Evolutionary conservation across 2,797 vertebrate species (phyloP).

Genomic region (Anabacerthia variegaticeps): DNA sequence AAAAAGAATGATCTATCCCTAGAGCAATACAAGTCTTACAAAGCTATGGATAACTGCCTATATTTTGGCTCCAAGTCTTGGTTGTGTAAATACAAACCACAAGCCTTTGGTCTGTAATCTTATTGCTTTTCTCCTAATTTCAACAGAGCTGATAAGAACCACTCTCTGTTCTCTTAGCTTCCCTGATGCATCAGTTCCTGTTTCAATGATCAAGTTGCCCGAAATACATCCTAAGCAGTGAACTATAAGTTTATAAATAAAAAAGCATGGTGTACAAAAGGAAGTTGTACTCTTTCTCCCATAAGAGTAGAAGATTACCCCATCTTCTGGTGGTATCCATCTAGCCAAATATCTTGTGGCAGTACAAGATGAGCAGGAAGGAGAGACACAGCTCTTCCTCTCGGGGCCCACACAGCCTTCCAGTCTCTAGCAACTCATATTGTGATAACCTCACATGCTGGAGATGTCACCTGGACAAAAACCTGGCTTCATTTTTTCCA

Average conservation of each 20-base stretch:
- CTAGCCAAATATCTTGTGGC: not conserved
- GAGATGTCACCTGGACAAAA: not conserved
- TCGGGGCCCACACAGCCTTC: not conserved
- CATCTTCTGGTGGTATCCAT: not conserved
- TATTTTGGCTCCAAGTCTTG: not conserved
- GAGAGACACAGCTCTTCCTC: not conserved
- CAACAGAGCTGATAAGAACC: not conserved
- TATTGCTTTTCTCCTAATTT: not conserved
- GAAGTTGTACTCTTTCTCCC: not conserved
- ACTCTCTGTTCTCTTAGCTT: not conserved
- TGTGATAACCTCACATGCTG: not conserved
- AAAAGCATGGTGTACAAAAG: not conserved
- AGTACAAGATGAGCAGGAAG: not conserved
- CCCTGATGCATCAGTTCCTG: not conserved
- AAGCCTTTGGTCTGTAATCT: not conserved
- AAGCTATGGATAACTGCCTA: not conserved
- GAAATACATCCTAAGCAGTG: not conserved
- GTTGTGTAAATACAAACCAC: not conserved
- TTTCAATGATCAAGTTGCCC: not conserved
- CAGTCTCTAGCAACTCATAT: not conserved
- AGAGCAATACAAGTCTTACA: not conserved
- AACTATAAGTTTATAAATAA: not conserved
- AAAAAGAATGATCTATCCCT: not conserved
- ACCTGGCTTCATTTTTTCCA: not conserved
- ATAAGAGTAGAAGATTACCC: not conserved